phyloP scores from a whole-genome alignment of 2,888 invertebrate species.

The Chorisops tibialis region DNA sequence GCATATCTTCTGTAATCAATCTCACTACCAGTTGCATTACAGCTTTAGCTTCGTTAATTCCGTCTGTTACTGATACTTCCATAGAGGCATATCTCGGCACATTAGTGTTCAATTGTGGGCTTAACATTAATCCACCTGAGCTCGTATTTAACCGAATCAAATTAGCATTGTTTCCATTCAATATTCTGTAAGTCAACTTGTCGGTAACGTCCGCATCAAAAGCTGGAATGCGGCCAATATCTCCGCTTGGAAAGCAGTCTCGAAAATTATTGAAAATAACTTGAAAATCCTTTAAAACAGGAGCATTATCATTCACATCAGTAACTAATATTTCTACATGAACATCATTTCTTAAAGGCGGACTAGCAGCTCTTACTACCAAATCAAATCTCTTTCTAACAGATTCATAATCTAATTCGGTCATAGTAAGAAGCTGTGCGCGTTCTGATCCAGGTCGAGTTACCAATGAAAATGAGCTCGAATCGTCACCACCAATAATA shows the following conservation, averaged over 20 bases:
- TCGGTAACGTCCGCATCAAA: constrained; percentile 93
- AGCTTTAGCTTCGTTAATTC: constrained; percentile 89
- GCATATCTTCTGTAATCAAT: constrained; percentile 90
- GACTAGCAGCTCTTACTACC: constrained; percentile 85
- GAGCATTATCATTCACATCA: constrained; percentile 94
- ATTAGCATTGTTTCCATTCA: constrained; percentile 91
- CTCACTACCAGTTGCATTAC: constrained; percentile 88
- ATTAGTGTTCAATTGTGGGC: constrained; percentile 91
- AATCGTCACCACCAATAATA: constrained; percentile 90
- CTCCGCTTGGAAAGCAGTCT: constrained; percentile 88
- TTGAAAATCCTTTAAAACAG: constrained; percentile 84
- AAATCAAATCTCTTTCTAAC: constrained; percentile 84
- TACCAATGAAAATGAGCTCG: constrained; percentile 78
- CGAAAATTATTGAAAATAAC: constrained; percentile 94
- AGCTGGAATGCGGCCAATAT: constrained; percentile 89
- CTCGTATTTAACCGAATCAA: constrained; percentile 78
- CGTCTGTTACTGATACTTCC: constrained; percentile 91
- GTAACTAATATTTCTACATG: constrained; percentile 84
- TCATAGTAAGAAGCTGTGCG: constrained; percentile 83
- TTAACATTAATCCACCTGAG: constrained; percentile 79
- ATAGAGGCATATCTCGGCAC: constrained; percentile 90
- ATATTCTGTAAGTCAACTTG: constrained; percentile 71
- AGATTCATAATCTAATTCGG: constrained; percentile 95
- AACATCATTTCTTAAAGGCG: constrained; percentile 83
- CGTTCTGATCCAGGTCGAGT: constrained; percentile 78